Conservation (phyloP, 2,888 invertebrate genomes). For the Holacanthella duospinosa region DNA sequence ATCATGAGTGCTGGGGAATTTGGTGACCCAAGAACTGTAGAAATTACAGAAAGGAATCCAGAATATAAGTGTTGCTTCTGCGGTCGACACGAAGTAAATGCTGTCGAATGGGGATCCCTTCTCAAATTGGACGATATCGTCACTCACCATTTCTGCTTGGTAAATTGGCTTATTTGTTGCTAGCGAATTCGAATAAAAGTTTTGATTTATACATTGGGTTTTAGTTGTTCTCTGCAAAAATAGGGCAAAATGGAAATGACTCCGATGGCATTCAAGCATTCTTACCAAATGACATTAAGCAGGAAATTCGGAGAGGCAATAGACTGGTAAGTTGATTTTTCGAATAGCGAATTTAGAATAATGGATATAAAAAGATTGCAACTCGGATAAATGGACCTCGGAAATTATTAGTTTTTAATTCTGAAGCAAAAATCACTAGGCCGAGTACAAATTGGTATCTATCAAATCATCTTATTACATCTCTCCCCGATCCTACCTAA, state of each 20-base stretch:
- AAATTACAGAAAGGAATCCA: slow-evolving; percentile 13
- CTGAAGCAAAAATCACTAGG: no score
- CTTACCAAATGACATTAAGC: slow-evolving; percentile 54
- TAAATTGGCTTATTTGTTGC: slow-evolving; percentile 40
- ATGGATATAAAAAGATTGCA: no score
- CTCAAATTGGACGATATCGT: slow-evolving; percentile 44
- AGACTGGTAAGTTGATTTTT: slow-evolving; percentile 47
- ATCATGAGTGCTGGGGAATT: no score
- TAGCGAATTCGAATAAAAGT: background rate
- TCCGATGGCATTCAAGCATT: slow-evolving; percentile 65
- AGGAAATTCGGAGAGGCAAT: slow-evolving; percentile 54
- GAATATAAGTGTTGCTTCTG: slow-evolving; percentile 20
- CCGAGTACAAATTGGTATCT: no score
- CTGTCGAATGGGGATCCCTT: slow-evolving; percentile 30
- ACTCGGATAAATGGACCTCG: no score
- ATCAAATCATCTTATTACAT: no score
- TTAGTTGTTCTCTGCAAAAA: slow-evolving; percentile 61
- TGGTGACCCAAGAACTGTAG: slow-evolving; percentile 12
- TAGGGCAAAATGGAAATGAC: slow-evolving; percentile 57
- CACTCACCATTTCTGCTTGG: slow-evolving; percentile 67
- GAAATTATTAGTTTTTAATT: no score
- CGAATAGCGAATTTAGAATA: background rate
- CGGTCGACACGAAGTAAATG: slow-evolving; percentile 16
- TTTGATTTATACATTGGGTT: slow-evolving; percentile 17
- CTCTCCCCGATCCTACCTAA: no score